Conservation (phyloP, 1,140 invertebrate species). For the Palaemon carinicauda region DNA sequence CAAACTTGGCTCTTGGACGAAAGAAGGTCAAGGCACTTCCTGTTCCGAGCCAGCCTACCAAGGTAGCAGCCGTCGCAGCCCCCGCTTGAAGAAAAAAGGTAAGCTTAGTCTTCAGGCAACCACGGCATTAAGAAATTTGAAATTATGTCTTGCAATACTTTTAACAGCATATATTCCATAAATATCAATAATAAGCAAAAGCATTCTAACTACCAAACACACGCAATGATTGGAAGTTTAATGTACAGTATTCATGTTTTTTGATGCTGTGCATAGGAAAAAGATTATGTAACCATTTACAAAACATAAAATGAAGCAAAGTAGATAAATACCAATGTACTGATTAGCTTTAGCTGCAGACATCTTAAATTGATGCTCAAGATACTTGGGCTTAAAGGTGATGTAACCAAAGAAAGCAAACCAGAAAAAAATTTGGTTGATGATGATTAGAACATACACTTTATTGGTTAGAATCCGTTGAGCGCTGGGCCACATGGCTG, state of each 20-base stretch:
- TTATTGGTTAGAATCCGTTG: slow-evolving; percentile 11
- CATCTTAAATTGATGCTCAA: slow-evolving; percentile 49
- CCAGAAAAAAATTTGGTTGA: slow-evolving; percentile 40
- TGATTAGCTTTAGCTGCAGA: slow-evolving; percentile 35
- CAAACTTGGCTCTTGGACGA: slow-evolving; percentile 1
- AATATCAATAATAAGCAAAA: neutral
- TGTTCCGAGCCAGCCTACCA: slow-evolving; percentile 32
- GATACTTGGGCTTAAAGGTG: slow-evolving; percentile 39
- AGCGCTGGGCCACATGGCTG: slow-evolving; percentile 10
- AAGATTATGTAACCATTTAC: no score
- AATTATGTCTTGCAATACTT: no score
- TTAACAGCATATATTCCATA: no score
- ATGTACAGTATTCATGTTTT: no score
- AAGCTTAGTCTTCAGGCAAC: neutral
- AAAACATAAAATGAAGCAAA: no score
- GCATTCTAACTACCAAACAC: no score
- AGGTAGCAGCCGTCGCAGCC: slow-evolving; percentile 19
- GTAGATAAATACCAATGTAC: slow-evolving; percentile 19
- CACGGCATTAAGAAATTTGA: neutral
- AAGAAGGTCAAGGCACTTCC: slow-evolving; percentile 15
- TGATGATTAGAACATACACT: slow-evolving; percentile 6
- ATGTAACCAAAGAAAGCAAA: slow-evolving; percentile 34
- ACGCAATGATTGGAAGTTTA: no score
- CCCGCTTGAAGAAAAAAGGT: slow-evolving; percentile 2
- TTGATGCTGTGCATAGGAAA: no score